Evolutionary conservation across 2,888 invertebrate species (phyloP), one percentile per base, ranked within the genome.

Genomic region (Tinea semifulvella): DNA sequence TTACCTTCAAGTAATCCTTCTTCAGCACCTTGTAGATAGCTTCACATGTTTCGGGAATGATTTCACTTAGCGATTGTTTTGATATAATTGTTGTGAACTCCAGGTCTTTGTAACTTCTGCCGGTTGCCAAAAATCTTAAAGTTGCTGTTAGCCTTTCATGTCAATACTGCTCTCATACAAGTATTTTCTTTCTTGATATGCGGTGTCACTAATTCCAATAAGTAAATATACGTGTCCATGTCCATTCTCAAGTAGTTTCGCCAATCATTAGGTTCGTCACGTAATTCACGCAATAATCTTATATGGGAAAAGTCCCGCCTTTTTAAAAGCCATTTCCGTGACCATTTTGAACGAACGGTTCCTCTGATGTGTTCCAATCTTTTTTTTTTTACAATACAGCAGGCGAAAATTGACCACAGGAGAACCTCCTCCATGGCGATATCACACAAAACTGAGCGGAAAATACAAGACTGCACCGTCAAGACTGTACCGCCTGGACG

Each of bases 41-140:
- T 14, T 50, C 49, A 48, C 54, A 54, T 39, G 55, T 55, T 49
- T 56, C 56, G n/a, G 54, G 53, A 46, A 58, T 53, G 39, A 57
- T 56, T 46, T 49, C 19, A 28, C 52, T 50, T 7, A 58, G 46
- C 20, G 56, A 49, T 48, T 56, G 56, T 45, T 53, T 51, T 47
- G 56, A 55, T 44, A 56, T 58, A 27, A 53, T 53, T 36, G 53
- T 50, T 27, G 56, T 50, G 50, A 50, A 56, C 48, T 58, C 53
- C 16, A 58, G 50, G 46, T 52, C 50, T 28, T 61, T 56, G 47
- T 55, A 57, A 42, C 50, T 53, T 45, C 55, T 55, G 31, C 58
- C 56, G 42, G 55, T 56, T 43, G 50, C 51, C 22, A 56, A 49
- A 48, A 55, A 56, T 50, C 52, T 51, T 44, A 57, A 46, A 10